These are phyloP conservation scores for Halocynthia aurantium DNA, from an alignment of 23 tunicate species.

Conservation along the genomic window DNA sequence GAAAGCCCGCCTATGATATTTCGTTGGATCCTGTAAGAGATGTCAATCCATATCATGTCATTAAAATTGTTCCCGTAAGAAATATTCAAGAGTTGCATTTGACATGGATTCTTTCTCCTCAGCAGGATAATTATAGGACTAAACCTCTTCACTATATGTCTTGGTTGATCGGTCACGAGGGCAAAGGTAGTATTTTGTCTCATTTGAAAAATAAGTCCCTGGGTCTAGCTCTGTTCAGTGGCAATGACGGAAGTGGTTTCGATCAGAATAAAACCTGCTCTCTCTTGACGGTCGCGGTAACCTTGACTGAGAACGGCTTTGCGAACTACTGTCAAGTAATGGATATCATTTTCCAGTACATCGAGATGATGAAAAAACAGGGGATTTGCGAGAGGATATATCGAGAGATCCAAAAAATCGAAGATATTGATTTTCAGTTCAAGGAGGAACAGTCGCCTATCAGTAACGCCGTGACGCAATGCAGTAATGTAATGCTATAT, in stretches of 20 bases:
- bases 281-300: conserved; percentile 29
- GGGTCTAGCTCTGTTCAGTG: conserved; percentile 48
- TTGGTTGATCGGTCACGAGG: conserved; percentile 88
- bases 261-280: conserved; percentile 34
- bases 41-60: conserved; percentile 11
- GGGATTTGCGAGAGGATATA: conserved; percentile 32
- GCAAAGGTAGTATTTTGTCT: conserved; percentile 71
- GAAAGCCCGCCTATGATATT: neutral
- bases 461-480: conserved; percentile 24
- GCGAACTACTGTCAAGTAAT: conserved; percentile 33
- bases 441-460: conserved; percentile 47
- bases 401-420: conserved; percentile 66
- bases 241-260: conserved; percentile 40
- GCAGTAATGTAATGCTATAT: conserved; percentile 32
- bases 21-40: neutral
- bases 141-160: conserved; percentile 71
- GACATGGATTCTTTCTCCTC: conserved; percentile 69
- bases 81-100: conserved; percentile 59
- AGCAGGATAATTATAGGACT: conserved; percentile 35
- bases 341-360: conserved; percentile 52
- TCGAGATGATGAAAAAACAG: conserved; percentile 28
- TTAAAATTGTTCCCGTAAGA: conserved; percentile 43
- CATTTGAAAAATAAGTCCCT: conserved; percentile 33
- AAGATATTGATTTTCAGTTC: conserved; percentile 52
- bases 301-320: conserved; percentile 49